A percentile compares a stretch with the other conserved stretches of the same genome.
These are phyloP conservation scores for Talpa occidentalis DNA, from an alignment of 2,113 vertebrate genomes.

Conservation along the genomic window DNA sequence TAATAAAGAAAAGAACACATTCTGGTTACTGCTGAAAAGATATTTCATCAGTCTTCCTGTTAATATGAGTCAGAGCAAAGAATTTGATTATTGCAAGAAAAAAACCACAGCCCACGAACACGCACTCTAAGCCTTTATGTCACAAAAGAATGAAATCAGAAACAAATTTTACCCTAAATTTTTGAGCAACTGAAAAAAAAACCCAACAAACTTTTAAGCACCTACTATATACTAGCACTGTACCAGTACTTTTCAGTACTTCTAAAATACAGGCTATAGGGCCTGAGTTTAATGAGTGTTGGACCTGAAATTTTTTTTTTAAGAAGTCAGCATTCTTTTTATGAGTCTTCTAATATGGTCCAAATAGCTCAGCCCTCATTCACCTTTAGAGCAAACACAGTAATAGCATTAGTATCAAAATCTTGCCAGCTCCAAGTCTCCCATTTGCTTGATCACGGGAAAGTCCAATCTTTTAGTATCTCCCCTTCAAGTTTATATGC, in stretches of 20 bases:
- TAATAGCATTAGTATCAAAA: not conserved
- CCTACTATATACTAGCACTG: not conserved
- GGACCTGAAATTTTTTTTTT: not conserved
- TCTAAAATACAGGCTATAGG: not conserved
- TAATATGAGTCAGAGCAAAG: slow-evolving; percentile 60
- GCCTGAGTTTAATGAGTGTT: not conserved
- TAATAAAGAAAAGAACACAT: slow-evolving; percentile 60
- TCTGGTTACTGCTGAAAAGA: slow-evolving; percentile 41
- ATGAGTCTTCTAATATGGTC: not conserved
- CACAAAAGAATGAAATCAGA: not conserved
- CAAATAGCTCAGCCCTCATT: slow-evolving; percentile 12
- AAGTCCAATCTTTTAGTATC: not conserved
- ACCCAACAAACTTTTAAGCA: not conserved
- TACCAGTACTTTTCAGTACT: not conserved
- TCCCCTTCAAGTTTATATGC: slow-evolving; percentile 16
- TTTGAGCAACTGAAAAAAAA: not conserved
- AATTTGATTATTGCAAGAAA: slow-evolving; percentile 49
- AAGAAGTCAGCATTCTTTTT: not conserved
- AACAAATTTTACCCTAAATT: not conserved
- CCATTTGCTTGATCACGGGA: not conserved
- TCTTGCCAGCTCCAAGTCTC: not conserved
- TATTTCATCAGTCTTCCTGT: slow-evolving; percentile 71
- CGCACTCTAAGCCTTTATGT: not conserved
- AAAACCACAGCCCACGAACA: slow-evolving; percentile 48
- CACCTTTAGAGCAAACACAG: slow-evolving; percentile 37